Evolutionary conservation across 2,113 vertebrate genomes (phyloP).

Genomic region (Dunckerocampus dactyliophorus): DNA sequence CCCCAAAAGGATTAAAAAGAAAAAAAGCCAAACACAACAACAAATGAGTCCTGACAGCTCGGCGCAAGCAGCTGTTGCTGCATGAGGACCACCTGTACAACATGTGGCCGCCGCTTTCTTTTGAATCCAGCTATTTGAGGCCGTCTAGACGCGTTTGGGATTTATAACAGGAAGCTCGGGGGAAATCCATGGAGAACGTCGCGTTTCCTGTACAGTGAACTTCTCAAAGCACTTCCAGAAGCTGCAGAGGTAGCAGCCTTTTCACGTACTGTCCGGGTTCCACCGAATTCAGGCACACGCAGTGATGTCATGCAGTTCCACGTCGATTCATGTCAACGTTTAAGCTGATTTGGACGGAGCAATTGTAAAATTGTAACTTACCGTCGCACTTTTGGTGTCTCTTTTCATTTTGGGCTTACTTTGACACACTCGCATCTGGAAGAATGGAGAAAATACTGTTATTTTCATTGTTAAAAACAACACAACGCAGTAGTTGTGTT

Average conservation of each 20-base stretch:
- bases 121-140: constrained; percentile 62
- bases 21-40: constrained; percentile 30
- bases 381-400: too few relatives aligned
- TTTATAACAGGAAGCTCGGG: constrained; percentile 42
- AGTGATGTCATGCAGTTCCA: too few relatives aligned
- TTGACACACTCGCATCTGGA: too few relatives aligned
- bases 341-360: too few relatives aligned
- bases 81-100: constrained; percentile 48
- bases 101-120: constrained; percentile 52
- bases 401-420: too few relatives aligned
- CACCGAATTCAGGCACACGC: too few relatives aligned
- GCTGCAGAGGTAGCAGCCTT: not conserved
- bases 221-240: not conserved
- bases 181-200: constrained; percentile 33
- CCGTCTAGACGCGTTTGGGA: constrained; percentile 46
- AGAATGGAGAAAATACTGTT: too few relatives aligned
- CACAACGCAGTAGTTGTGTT: too few relatives aligned
- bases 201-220: constrained; percentile 8
- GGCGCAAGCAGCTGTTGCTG: constrained; percentile 49
- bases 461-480: too few relatives aligned
- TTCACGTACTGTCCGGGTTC: too few relatives aligned
- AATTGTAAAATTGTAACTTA: too few relatives aligned
- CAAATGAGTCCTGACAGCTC: constrained; percentile 20
- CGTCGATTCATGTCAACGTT: too few relatives aligned
- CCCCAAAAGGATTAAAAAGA: constrained; percentile 18